These are phyloP conservation scores for Seriola aureovittata DNA, from an alignment of 2,113 vertebrate genomes.

Conservation along the genomic window DNA sequence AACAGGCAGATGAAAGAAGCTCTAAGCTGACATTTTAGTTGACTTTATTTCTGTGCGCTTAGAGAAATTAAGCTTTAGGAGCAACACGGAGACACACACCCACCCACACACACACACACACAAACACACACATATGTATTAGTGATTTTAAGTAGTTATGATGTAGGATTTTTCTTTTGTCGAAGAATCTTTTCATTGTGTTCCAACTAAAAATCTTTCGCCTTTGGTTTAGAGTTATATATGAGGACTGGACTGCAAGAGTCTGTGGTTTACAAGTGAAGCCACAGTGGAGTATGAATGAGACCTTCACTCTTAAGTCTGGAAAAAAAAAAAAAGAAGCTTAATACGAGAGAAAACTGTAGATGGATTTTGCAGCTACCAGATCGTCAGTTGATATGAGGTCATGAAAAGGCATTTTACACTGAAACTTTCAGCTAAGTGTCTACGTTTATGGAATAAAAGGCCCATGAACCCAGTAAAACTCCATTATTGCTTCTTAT, in stretches of 20 bases:
- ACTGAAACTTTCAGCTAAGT: neutral
- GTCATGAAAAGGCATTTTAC: neutral
- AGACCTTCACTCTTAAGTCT: neutral
- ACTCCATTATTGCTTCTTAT: neutral
- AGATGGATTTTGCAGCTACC: neutral
- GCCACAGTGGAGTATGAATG: neutral
- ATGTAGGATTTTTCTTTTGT: neutral
- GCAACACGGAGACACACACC: too few species aligned
- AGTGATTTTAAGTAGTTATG: neutral
- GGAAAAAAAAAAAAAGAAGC: neutral
- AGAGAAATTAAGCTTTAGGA: neutral
- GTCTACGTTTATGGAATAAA: neutral
- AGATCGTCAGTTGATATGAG: neutral
- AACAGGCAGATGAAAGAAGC: neutral
- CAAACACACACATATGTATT: too few species aligned
- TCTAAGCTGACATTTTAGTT: neutral
- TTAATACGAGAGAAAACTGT: neutral
- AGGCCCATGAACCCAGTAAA: slow-evolving; percentile 7
- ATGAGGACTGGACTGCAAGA: neutral
- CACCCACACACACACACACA: too few species aligned
- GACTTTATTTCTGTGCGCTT: neutral
- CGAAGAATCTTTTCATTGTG: neutral
- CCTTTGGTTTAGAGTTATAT: neutral
- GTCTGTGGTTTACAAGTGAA: neutral
- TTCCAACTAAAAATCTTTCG: neutral